These are phyloP conservation scores for Brachyptera risi DNA, from an alignment of 2,888 invertebrate species.

Conservation along the genomic window DNA sequence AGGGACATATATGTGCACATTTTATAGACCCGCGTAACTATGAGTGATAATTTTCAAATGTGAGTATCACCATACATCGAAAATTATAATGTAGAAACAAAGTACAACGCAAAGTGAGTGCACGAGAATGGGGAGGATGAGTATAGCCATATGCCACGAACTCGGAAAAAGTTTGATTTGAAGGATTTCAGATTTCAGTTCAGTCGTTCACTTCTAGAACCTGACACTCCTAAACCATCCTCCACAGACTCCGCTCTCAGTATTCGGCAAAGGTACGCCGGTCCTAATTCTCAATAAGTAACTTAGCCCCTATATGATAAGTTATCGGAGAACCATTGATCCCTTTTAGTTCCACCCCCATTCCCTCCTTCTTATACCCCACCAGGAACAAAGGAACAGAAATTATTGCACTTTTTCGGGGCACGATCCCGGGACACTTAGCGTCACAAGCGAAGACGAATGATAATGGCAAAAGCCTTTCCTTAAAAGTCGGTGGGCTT, in stretches of 20 bases:
- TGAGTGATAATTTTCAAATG: no score
- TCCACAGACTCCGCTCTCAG: not conserved
- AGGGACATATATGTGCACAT: no score
- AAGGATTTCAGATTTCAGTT: no score
- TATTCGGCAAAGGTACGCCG: not conserved
- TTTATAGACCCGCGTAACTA: no score
- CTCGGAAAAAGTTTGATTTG: no score
- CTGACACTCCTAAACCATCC: not conserved
- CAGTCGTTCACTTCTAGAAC: not conserved
- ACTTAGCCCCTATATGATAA: slow-evolving; percentile 16
- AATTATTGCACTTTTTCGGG: slow-evolving; percentile 17
- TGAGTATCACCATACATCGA: no score
- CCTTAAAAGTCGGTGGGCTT: slow-evolving; percentile 18
- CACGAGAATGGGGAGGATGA: no score
- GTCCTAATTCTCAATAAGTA: not conserved
- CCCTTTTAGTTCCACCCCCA: slow-evolving; percentile 4
- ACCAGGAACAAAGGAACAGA: slow-evolving; percentile 15
- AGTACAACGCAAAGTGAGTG: no score
- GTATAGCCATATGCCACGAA: no score
- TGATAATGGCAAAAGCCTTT: slow-evolving; percentile 22
- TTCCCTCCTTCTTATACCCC: not conserved
- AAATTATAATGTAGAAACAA: no score
- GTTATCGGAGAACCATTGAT: slow-evolving; percentile 5
- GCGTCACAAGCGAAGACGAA: slow-evolving; percentile 10
- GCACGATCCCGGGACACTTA: slow-evolving; percentile 11